Conservation (phyloP, 2,888 invertebrate genomes). For the Lumbricus terrestris region DNA sequence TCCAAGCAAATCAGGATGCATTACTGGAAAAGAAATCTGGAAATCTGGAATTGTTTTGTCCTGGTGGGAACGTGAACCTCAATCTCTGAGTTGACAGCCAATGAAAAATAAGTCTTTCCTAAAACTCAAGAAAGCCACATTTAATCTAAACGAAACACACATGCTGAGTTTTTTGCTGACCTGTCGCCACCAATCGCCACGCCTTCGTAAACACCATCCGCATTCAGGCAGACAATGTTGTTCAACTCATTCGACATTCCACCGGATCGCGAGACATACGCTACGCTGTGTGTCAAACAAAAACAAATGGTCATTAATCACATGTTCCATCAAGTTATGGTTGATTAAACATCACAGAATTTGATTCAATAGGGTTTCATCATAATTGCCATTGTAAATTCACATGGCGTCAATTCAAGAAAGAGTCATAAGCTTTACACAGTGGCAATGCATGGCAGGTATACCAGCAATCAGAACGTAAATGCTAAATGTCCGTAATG, state of each 20-base stretch:
- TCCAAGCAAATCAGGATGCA: too few relatives aligned
- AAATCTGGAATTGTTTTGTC: neutral
- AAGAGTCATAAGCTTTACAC: too few relatives aligned
- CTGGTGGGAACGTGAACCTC: neutral
- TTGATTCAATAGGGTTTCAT: neutral
- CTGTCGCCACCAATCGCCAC: constrained; percentile 95
- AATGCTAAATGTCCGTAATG: neutral
- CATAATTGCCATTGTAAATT: too few relatives aligned
- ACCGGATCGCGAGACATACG: constrained; percentile 96
- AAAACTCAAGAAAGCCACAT: neutral
- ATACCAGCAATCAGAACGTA: too few relatives aligned
- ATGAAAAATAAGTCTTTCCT: neutral
- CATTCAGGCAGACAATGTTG: constrained; percentile 92
- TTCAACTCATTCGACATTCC: constrained; percentile 99
- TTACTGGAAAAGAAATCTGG: too few relatives aligned
- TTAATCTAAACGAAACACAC: neutral
- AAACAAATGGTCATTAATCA: neutral
- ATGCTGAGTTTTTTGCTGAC: constrained; percentile 65
- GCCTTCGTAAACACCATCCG: constrained; percentile 95
- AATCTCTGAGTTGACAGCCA: neutral
- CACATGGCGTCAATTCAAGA: too few relatives aligned
- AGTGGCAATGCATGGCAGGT: too few relatives aligned
- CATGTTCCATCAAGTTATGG: neutral
- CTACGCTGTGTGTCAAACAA: constrained; percentile 70
- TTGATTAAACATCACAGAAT: neutral